phyloP scores from a whole-genome alignment of 2,113 vertebrate species.

The Microcebus lehilahytsara region DNA sequence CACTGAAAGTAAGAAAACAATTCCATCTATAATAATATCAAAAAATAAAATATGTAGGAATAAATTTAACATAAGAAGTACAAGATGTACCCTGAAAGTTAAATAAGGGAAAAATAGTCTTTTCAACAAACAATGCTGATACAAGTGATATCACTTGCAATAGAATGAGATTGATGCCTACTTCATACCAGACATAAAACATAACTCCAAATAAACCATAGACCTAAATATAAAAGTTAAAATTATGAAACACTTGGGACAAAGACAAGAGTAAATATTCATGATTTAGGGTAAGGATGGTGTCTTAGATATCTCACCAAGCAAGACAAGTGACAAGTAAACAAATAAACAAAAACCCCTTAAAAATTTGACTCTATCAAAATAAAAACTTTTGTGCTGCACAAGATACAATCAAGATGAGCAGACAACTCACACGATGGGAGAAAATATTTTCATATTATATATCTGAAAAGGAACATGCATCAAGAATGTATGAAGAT shows the following conservation, averaged over 20 bases:
- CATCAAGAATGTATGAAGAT: too few species aligned
- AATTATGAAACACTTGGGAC: not conserved
- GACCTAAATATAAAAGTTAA: not conserved
- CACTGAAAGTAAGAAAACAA: too few species aligned
- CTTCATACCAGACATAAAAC: not conserved
- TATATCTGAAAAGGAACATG: not conserved
- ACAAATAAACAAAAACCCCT: too few species aligned
- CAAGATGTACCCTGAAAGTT: not conserved
- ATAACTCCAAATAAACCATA: not conserved
- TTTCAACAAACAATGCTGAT: not conserved
- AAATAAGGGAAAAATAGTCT: not conserved
- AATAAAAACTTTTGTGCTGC: not conserved
- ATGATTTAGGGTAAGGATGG: not conserved
- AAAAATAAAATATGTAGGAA: too few species aligned
- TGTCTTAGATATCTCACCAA: not conserved
- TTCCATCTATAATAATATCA: too few species aligned
- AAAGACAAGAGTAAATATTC: not conserved
- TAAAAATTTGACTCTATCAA: not conserved
- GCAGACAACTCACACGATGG: not conserved
- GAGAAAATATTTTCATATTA: not conserved
- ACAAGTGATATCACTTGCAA: not conserved
- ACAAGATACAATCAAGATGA: not conserved
- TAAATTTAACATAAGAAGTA: not conserved
- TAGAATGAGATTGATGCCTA: not conserved
- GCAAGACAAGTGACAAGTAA: not conserved